Evolutionary conservation across 2,113 vertebrate species (phyloP).

Genomic region (Bubalus kerabau): DNA sequence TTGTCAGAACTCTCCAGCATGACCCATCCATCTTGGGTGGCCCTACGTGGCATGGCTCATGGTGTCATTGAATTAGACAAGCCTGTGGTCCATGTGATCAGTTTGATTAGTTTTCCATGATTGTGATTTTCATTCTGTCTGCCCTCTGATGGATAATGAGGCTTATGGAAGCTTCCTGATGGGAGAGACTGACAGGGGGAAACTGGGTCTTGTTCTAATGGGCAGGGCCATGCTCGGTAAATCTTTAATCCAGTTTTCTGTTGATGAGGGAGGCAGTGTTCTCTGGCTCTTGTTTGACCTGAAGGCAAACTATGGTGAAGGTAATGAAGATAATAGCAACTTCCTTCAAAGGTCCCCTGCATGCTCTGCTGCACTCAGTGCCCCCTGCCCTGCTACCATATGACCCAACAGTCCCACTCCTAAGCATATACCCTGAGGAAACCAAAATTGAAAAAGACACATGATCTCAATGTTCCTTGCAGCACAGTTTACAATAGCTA

Average conservation of each 20-base stretch:
- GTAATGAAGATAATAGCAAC: neutral
- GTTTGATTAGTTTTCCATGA: neutral
- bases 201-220: neutral
- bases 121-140: neutral
- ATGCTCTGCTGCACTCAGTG: neutral
- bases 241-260: neutral
- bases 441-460: neutral
- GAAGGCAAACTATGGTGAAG: neutral
- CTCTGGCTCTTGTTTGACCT: neutral
- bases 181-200: neutral
- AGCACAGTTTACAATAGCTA: too few species aligned
- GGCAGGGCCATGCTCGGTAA: neutral
- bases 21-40: neutral
- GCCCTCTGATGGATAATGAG: neutral
- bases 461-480: neutral
- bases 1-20: neutral
- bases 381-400: neutral
- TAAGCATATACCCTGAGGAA: neutral
- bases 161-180: neutral
- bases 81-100: neutral
- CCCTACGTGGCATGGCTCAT: neutral
- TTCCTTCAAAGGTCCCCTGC: neutral
- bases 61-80: neutral
- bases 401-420: neutral
- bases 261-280: neutral